Evolutionary conservation across 2,888 invertebrate genomes (phyloP).

Genomic region (Phyto melanocephala): DNA sequence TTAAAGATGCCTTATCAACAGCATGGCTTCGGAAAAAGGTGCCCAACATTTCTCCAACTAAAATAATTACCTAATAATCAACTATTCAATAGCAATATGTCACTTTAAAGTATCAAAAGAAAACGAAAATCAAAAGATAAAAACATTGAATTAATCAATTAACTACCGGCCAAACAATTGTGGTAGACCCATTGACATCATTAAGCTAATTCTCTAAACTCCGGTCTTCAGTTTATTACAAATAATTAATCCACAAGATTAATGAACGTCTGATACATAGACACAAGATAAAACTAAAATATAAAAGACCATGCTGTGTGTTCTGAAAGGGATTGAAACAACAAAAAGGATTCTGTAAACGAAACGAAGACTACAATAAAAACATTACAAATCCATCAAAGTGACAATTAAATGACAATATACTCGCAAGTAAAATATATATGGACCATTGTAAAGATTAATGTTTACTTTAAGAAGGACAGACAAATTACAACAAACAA

Average conservation of each 20-base stretch:
- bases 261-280: conserved; percentile 53
- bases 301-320: not conserved
- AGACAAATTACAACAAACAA: not conserved
- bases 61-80: conserved; percentile 33
- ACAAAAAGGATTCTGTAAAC: conserved; percentile 41
- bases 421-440: not conserved
- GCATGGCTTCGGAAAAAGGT: conserved; percentile 18
- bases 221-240: conserved; percentile 38
- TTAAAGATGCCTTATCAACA: too few species aligned
- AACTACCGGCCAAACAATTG: conserved; percentile 61
- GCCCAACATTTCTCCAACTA: not conserved
- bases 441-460: conserved; percentile 1
- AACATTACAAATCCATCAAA: conserved; percentile 57
- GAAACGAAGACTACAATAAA: not conserved
- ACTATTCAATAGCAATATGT: conserved; percentile 4
- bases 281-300: conserved; percentile 36
- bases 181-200: conserved; percentile 60
- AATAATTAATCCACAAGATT: conserved; percentile 63
- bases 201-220: conserved; percentile 33
- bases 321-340: not conserved
- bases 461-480: conserved; percentile 7
- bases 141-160: conserved; percentile 63
- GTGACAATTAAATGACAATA: conserved; percentile 61
- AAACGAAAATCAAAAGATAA: not conserved
- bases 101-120: not conserved